Evolutionary conservation across 2,113 vertebrate species (phyloP).

Genomic region (Tringa solitaria): DNA sequence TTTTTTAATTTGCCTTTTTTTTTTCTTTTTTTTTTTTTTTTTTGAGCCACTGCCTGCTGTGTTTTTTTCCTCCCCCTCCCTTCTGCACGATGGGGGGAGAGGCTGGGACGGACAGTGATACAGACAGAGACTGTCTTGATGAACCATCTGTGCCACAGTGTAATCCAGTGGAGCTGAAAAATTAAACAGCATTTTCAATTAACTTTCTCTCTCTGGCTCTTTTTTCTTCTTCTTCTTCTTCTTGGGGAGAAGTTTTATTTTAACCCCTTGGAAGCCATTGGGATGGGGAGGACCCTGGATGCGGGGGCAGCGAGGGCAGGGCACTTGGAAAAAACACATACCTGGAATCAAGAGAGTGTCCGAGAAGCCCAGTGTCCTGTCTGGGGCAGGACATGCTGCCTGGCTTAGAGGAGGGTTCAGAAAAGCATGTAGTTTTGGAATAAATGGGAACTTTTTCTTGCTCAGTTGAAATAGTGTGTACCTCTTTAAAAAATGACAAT

Average conservation of each 20-base stretch:
- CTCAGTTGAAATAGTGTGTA: not conserved
- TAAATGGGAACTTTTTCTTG: not conserved
- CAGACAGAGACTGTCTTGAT: slow-evolving; percentile 84
- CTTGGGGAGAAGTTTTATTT: slow-evolving; percentile 71
- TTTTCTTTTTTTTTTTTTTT: slow-evolving; percentile 70
- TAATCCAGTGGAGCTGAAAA: slow-evolving; percentile 85
- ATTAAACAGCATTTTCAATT: slow-evolving; percentile 86
- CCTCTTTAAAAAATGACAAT: slow-evolving; percentile 8
- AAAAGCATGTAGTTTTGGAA: not conserved
- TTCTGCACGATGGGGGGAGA: slow-evolving; percentile 61
- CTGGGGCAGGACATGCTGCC: not conserved
- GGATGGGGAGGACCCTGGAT: not conserved
- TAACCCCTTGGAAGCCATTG: slow-evolving; percentile 75
- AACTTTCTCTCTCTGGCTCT: slow-evolving; percentile 78
- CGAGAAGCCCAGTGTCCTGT: not conserved
- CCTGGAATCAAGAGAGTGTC: not conserved
- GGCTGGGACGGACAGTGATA: slow-evolving; percentile 78
- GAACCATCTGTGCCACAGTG: slow-evolving; percentile 93
- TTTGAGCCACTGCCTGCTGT: slow-evolving; percentile 84
- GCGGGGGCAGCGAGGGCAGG: not conserved
- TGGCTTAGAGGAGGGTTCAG: not conserved
- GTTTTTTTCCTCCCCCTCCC: slow-evolving; percentile 71
- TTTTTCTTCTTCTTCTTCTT: slow-evolving; percentile 20
- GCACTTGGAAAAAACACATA: not conserved
- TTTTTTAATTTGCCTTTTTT: slow-evolving; percentile 81